A percentile compares a stretch with the other conserved stretches of the same genome.
Evolutionary conservation across 2,797 vertebrate species (phyloP).

Genomic region (Trematomus bernacchii): DNA sequence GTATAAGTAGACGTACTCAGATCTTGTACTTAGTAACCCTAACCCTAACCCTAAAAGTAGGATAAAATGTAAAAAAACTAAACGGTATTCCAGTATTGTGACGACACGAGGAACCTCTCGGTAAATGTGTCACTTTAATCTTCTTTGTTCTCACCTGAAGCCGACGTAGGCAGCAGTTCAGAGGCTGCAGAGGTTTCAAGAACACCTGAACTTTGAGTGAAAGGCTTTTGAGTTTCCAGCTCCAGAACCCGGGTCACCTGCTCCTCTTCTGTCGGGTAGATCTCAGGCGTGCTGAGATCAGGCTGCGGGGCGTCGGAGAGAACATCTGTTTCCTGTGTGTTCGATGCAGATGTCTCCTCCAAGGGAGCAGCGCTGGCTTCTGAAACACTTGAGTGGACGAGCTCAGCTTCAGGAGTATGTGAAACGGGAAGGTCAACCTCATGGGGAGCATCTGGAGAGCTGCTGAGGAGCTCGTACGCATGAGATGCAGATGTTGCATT

Average conservation of each 20-base stretch:
- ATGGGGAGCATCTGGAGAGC: constrained; percentile 23
- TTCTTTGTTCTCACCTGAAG: constrained; percentile 45
- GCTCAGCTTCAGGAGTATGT: constrained; percentile 20
- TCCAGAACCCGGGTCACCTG: constrained; percentile 16
- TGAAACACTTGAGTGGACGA: constrained; percentile 26
- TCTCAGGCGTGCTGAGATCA: constrained; percentile 28
- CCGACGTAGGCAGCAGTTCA: not conserved
- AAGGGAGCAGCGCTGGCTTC: constrained; percentile 7
- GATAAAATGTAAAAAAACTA: too few species aligned
- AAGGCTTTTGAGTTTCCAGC: constrained; percentile 26
- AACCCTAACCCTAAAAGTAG: too few species aligned
- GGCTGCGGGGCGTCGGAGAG: not conserved
- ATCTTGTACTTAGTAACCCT: too few species aligned
- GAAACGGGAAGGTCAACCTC: constrained; percentile 33
- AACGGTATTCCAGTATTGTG: too few species aligned
- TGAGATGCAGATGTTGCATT: constrained; percentile 36
- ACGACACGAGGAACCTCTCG: too few species aligned
- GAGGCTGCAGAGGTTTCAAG: constrained; percentile 10
- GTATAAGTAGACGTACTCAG: too few species aligned
- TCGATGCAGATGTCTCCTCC: constrained; percentile 33
- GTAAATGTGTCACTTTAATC: too few species aligned
- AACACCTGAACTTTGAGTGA: constrained; percentile 25
- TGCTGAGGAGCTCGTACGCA: constrained; percentile 27
- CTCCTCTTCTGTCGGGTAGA: constrained; percentile 19
- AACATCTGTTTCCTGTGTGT: constrained; percentile 32